Conservation (phyloP, 1,140 invertebrate genomes). For the Oreohelix idahoensis region DNA sequence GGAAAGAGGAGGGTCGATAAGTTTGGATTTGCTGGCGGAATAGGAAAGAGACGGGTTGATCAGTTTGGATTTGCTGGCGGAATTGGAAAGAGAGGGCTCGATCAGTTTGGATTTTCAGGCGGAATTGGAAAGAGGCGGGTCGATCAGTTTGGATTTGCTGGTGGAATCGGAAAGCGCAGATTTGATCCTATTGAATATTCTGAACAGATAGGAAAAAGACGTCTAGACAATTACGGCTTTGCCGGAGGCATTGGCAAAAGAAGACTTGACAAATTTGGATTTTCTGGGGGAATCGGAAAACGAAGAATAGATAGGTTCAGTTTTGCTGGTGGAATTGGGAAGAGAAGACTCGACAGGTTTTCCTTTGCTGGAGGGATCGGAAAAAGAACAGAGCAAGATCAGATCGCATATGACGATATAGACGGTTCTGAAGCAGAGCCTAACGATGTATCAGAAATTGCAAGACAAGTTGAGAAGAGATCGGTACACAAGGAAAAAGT, state of each 20-base stretch:
- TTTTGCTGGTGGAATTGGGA: slow-evolving; percentile 26
- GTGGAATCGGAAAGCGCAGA: no score
- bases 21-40: no score
- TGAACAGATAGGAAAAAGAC: slow-evolving; percentile 15
- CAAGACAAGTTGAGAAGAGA: background rate
- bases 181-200: background rate
- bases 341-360: slow-evolving; percentile 32
- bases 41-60: no score
- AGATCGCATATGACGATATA: background rate
- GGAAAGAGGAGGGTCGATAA: background rate
- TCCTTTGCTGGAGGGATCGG: slow-evolving; percentile 26
- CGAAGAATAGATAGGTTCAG: slow-evolving; percentile 5
- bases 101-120: background rate
- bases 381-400: slow-evolving; percentile 18
- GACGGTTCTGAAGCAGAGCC: background rate
- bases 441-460: no score
- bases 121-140: background rate
- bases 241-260: slow-evolving; percentile 23
- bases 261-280: slow-evolving; percentile 20
- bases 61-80: no score
- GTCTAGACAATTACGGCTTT: slow-evolving; percentile 7
- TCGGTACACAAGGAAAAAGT: background rate
- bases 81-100: no score
- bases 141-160: no score
- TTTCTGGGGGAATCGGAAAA: slow-evolving; percentile 25